Base-by-base conservation (phyloP, 2,113 vertebrate genomes). In the Aspidoscelis tigris region DNA sequence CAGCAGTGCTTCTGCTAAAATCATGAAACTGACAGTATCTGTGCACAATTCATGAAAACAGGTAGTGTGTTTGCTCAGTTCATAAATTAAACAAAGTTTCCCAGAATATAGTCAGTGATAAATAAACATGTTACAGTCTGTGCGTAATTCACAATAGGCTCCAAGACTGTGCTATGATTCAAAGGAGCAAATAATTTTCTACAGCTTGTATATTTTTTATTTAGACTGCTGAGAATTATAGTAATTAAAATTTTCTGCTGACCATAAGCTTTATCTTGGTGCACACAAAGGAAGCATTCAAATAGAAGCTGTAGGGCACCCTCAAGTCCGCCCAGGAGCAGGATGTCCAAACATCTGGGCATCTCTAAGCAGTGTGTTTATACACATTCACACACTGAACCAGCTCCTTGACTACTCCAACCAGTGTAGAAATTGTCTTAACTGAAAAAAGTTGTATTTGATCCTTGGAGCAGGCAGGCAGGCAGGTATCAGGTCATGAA, bases 61-160 rank as follows among this genome's bases (percentile, higher is more conserved):
- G 26, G 69, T 16, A n/a, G 76, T 78, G 39, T 26, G 39, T 84
- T 76, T 44, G 75, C 47, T 41, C 68, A 65, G 55, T 72, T 64
- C 83, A 84, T 84, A 84, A 84, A 84, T 84, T 72, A 84, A 71
- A 53, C 68, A 58, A 72, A 72, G 26, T 84, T 84, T 22, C 58
- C 69, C 55, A 84, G 53, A 41, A 78, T 78, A 65, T 50, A 64
- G 83, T 71, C 76, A 78, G 55, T 73, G 76, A 73, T 79, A 85
- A 85, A 85, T 80, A 85, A 74, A 85, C 41, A 61, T 24, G 21
- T 73, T 80, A 22, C 61, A 50, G n/a, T 14, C 58, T 80, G n/a
- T 73, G 58, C 77, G 80, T 66, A 85, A 85, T 85, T 85, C 33
- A 85, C 77, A 74, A 73, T 73, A 80, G 70, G n/a, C 26, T 26